Evolutionary conservation across 2,113 vertebrate genomes (phyloP).

Genomic region (Sclerurus mexicanus): DNA sequence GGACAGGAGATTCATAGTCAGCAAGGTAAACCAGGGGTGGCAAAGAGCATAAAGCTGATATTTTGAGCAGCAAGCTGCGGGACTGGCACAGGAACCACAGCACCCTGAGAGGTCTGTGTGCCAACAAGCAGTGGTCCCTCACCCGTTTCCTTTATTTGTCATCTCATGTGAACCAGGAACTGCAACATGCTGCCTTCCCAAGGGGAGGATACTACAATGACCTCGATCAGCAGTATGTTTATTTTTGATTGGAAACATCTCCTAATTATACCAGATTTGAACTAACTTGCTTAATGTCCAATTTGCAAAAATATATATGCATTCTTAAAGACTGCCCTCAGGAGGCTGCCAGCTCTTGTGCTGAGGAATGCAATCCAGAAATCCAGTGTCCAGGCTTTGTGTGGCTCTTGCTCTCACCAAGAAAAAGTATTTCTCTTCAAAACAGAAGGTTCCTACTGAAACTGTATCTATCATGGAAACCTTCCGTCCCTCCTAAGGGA

Average conservation of each 20-base stretch:
- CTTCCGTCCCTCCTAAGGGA: background rate
- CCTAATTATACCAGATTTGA: background rate
- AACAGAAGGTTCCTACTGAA: background rate
- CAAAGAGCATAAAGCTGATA: background rate
- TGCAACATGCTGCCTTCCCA: background rate
- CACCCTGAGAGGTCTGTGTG: background rate
- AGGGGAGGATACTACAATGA: background rate
- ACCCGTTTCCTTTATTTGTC: background rate
- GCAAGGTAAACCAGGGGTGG: background rate
- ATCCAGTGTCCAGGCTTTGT: background rate
- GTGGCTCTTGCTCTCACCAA: background rate
- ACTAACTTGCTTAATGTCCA: background rate
- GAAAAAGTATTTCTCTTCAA: background rate
- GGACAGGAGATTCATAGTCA: background rate
- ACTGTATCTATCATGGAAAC: background rate
- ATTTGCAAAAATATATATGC: background rate
- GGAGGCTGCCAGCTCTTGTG: background rate
- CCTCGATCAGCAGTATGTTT: background rate
- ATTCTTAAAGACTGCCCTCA: background rate
- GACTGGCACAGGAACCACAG: background rate
- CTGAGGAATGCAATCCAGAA: background rate
- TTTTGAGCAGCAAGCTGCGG: background rate
- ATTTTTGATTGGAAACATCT: background rate
- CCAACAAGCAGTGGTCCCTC: background rate
- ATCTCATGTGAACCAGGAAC: background rate